A percentile compares a stretch with the other conserved stretches of the same genome.
These are phyloP conservation scores for Prunella fulvescens DNA, from an alignment of 2,113 vertebrate genomes.

Conservation along the genomic window DNA sequence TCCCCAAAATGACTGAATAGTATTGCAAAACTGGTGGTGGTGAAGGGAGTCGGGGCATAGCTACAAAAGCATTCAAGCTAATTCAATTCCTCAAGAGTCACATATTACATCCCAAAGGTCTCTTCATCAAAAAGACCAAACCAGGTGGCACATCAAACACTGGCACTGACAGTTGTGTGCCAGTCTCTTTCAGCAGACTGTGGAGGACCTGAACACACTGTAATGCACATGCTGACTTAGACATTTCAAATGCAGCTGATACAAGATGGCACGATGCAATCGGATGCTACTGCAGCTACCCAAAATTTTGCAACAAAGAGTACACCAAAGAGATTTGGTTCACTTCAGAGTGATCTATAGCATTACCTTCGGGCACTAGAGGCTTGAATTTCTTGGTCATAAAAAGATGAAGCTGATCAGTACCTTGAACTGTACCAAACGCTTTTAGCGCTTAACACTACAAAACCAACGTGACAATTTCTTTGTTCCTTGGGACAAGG, in stretches of 20 bases:
- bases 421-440: background rate
- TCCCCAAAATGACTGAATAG: background rate
- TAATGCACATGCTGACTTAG: background rate
- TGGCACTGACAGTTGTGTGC: background rate
- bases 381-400: background rate
- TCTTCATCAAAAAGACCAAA: background rate
- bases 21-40: background rate
- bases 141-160: background rate
- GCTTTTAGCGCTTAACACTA: background rate
- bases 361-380: background rate
- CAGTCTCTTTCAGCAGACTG: background rate
- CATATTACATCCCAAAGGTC: background rate
- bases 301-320: background rate
- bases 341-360: background rate
- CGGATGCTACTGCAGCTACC: background rate
- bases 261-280: background rate
- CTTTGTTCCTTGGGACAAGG: background rate
- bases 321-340: background rate
- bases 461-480: background rate
- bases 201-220: background rate
- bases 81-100: background rate
- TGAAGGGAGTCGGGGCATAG: background rate
- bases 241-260: background rate
- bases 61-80: background rate
- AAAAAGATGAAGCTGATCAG: background rate